Base-by-base conservation (phyloP, 2,797 vertebrate species). In the Heteromormyrus szaboi region DNA sequence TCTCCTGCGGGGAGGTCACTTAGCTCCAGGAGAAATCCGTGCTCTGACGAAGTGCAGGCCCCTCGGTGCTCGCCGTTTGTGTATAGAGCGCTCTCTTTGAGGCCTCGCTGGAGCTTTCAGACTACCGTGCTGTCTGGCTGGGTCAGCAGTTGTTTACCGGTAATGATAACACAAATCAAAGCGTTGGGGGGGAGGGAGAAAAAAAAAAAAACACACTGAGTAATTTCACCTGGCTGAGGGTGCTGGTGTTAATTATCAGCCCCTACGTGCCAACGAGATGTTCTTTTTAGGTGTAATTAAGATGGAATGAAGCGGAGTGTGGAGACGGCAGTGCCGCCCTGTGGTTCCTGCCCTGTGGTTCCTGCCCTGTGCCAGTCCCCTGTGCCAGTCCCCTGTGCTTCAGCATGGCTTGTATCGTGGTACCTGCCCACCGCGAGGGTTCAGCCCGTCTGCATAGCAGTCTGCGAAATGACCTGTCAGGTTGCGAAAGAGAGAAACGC, bases 201-300 rank as follows among this genome's bases (percentile, higher is more conserved):
- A 0, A 19, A 2, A 7, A 11, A n/a, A 46, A 46, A n/a, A 84
- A 37, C 29, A 72, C 4, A 14, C 90, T 88, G 90, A 93, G 91
- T 93, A 88, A 93, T 94, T 93, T 93, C 93, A 94, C 93, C 93
- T 93, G 92, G 92, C 76, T 89, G 56, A 89, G 90, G 81, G 9
- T 19, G 87, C 56, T 44, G n/a, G 3, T 76, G 87, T 90, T 92
- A 91, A 93, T 94, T 93, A 91, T 93, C 90, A 68, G 84, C 46
- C 89, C 44, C 90, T 88, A 88, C 33, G 72, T 89, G 48, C 50
- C 88, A 51, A 85, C 81, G 89, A 84, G 85, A 81, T 88, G 89
- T 93, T 92, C 90, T 88, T 92, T 93, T 91, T 89, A 88, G 87
- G 90, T 90, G 89, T 93, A 93, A 93, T 94, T 92, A 92, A 85